phyloP scores from a whole-genome alignment of 2,888 invertebrate genomes.

The Eristalinus aeneus region DNA sequence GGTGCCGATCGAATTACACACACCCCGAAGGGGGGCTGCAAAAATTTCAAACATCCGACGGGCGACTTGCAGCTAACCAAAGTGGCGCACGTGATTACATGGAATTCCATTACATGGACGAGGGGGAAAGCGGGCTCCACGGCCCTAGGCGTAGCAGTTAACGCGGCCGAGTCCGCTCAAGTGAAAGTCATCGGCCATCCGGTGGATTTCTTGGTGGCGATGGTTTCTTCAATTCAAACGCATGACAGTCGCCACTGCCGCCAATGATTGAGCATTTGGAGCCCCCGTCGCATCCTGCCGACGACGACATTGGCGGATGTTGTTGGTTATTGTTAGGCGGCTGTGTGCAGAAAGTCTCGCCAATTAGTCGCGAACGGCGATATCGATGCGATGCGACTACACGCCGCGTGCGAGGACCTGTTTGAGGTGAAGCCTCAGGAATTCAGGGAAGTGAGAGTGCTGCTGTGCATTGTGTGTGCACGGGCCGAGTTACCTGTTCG shows the following conservation, averaged over 20 bases:
- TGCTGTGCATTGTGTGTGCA: conserved; percentile 13
- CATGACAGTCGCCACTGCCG: conserved; percentile 36
- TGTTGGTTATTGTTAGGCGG: conserved; percentile 27
- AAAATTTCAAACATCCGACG: conserved; percentile 26
- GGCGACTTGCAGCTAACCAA: conserved; percentile 13
- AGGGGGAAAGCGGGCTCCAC: neutral
- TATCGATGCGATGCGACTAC: conserved; percentile 1
- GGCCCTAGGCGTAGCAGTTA: neutral
- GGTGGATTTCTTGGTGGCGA: conserved; percentile 22
- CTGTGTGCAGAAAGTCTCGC: conserved; percentile 4
- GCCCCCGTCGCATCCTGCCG: conserved; percentile 4
- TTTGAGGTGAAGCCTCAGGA: neutral
- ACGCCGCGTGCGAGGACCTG: conserved; percentile 21
- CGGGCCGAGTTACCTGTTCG: conserved; percentile 9
- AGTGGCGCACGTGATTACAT: conserved; percentile 42
- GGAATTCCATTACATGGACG: conserved; percentile 25
- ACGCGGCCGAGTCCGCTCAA: conserved; percentile 2
- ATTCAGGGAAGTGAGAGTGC: conserved; percentile 31
- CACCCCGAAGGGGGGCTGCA: neutral
- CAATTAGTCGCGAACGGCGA: conserved; percentile 1
- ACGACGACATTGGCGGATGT: conserved; percentile 3
- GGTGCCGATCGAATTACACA: conserved; percentile 46
- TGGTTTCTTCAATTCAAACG: conserved; percentile 38
- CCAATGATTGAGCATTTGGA: conserved; percentile 46
- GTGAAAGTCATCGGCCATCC: conserved; percentile 50